These are phyloP conservation scores for Nesoenas mayeri DNA, from an alignment of 2,113 vertebrate genomes.

Conservation along the genomic window DNA sequence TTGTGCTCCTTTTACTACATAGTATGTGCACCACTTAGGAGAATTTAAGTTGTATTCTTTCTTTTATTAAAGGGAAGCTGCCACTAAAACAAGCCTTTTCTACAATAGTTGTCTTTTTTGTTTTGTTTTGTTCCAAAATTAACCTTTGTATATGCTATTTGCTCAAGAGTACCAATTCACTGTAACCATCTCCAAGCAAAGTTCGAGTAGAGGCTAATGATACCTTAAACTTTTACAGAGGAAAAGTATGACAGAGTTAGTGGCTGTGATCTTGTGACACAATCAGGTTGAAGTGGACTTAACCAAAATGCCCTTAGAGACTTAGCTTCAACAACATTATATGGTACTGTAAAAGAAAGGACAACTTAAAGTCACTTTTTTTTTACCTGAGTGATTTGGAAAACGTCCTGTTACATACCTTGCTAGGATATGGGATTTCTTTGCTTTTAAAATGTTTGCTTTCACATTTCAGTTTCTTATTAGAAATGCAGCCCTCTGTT, in stretches of 20 bases:
- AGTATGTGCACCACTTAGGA: background rate
- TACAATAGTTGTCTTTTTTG: background rate
- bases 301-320: constrained; percentile 23
- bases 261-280: constrained; percentile 16
- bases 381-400: background rate
- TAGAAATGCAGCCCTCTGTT: background rate
- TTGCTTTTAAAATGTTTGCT: background rate
- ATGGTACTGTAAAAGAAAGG: background rate
- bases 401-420: background rate
- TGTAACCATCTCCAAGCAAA: background rate
- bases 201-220: constrained; percentile 3
- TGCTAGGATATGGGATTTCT: background rate
- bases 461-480: background rate
- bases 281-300: constrained; percentile 4
- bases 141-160: background rate
- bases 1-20: background rate
- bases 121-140: background rate
- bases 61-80: background rate
- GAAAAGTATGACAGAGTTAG: background rate
- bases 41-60: background rate
- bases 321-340: background rate
- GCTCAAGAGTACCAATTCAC: background rate
- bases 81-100: background rate
- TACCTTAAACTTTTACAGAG: constrained; percentile 25
- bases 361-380: background rate